Evolutionary conservation across 2,888 invertebrate genomes (phyloP).

Genomic region (Empis stercorea): DNA sequence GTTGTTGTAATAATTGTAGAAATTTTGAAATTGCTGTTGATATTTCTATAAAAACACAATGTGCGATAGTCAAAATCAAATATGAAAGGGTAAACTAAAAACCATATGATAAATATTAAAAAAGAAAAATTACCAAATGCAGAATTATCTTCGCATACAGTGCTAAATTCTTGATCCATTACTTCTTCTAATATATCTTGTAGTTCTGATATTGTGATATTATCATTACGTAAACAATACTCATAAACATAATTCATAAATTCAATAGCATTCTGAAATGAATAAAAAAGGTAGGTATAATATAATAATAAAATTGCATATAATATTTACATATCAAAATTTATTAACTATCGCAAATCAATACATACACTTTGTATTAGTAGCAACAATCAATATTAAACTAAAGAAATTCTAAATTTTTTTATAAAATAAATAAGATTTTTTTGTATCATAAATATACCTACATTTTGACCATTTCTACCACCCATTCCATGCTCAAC

Average conservation of each 20-base stretch:
- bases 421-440: neutral
- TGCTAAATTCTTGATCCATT: conserved; percentile 61
- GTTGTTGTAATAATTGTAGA: conserved; percentile 42
- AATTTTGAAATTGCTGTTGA: conserved; percentile 44
- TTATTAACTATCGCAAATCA: too few species aligned
- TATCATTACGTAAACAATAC: conserved; percentile 46
- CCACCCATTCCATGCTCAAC: conserved; percentile 65
- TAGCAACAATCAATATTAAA: too few species aligned
- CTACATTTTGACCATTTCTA: conserved; percentile 51
- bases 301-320: too few species aligned
- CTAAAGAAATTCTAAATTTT: too few species aligned
- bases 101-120: neutral
- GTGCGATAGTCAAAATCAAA: neutral
- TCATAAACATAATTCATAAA: conserved; percentile 51
- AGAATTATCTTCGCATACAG: conserved; percentile 57
- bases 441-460: too few species aligned
- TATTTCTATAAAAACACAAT: conserved; percentile 44
- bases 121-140: conserved; percentile 39
- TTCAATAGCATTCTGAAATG: conserved; percentile 46
- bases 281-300: too few species aligned
- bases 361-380: too few species aligned
- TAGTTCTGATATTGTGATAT: conserved; percentile 45
- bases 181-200: conserved; percentile 53
- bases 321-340: too few species aligned
- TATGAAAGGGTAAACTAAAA: neutral